Base-by-base conservation (phyloP, 2,797 vertebrate genomes). In the Linurgus olivaceus region DNA sequence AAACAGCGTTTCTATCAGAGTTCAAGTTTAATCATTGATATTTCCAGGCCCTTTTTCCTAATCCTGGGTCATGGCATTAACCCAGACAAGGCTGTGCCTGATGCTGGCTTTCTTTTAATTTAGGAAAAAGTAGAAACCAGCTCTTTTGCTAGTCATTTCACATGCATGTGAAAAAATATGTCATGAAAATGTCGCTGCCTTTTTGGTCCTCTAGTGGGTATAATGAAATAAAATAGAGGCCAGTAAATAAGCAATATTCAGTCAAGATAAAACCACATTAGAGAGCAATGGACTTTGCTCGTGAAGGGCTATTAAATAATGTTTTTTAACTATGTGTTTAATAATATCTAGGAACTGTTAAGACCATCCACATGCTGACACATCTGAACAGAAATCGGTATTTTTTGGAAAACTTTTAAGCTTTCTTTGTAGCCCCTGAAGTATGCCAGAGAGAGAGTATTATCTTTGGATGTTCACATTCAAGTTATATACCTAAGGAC, bases 1-100 rank as follows among this genome's bases (percentile, higher is more conserved):
- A 78, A 94, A 68, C 17, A 71, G 24, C 42, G 24, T 86, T 88
- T 95, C 24, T 80, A n/a, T 31, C 29, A 35, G 67, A 89, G 44
- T 78, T 55, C 44, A 58, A 10, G 23, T 77, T 91, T 58, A 72
- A 65, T 86, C 2, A 2, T 17, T 85, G 76, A 11, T 26, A 63
- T 89, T 92, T 93, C 26, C 35, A 68, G 54, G 47, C 13, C 44
- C 35, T 77, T 70, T 74, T 86, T 19, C 61, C 23, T 83, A 90
- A 80, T 86, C 68, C 66, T 80, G 44, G 52, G 54, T 87, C 45
- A 40, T 2, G 0, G 26, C 72, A 48, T 82, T 89, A 85, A 92
- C 40, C 23, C 37, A 44, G 45, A 21, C 17, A 68, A 47, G 0
- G 3, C 37, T 50, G 10, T 76, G 40, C 8, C 29, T 89, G 59